Percentiles rank a stretch among this genome's conserved stretches.
Conservation (phyloP, 2,888 invertebrate species). For the Nephrocerus scutellatus region DNA sequence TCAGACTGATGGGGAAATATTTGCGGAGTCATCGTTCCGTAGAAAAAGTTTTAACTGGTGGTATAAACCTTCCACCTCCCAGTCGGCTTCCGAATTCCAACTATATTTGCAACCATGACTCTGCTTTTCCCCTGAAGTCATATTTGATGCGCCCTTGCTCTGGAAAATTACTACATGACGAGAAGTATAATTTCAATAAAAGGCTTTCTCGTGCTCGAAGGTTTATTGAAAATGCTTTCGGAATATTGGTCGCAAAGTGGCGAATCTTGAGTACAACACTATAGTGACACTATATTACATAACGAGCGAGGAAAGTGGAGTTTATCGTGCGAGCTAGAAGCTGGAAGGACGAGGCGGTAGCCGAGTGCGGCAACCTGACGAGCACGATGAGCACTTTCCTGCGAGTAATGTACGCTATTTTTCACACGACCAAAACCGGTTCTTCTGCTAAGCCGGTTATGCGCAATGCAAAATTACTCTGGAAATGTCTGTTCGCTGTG, state of each 20-base stretch:
- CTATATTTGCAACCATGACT: conserved; percentile 1
- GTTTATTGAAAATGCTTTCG: conserved; percentile 1
- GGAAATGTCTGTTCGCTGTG: no score
- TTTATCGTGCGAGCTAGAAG: no score
- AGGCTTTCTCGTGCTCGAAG: not conserved
- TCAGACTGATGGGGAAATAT: conserved; percentile 22
- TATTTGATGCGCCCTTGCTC: conserved; percentile 2
- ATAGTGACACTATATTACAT: no score
- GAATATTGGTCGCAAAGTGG: not conserved
- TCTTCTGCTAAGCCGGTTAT: no score
- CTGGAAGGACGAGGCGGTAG: no score
- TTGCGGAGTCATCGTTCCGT: conserved; percentile 5
- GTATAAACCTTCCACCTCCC: conserved; percentile 1
- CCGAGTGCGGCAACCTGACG: no score
- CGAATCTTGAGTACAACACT: no score
- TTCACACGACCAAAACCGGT: no score
- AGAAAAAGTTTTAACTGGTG: conserved; percentile 3
- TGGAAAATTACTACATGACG: not conserved
- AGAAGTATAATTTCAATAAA: conserved; percentile 2
- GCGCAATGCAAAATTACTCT: no score
- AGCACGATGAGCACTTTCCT: no score
- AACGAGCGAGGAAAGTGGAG: no score
- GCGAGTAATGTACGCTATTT: no score
- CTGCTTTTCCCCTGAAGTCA: not conserved
- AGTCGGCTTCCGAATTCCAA: conserved; percentile 2